A percentile compares a stretch with the other conserved stretches of the same genome.
Evolutionary conservation across 2,888 invertebrate species (phyloP).

Genomic region (Pseudococcus viburni): DNA sequence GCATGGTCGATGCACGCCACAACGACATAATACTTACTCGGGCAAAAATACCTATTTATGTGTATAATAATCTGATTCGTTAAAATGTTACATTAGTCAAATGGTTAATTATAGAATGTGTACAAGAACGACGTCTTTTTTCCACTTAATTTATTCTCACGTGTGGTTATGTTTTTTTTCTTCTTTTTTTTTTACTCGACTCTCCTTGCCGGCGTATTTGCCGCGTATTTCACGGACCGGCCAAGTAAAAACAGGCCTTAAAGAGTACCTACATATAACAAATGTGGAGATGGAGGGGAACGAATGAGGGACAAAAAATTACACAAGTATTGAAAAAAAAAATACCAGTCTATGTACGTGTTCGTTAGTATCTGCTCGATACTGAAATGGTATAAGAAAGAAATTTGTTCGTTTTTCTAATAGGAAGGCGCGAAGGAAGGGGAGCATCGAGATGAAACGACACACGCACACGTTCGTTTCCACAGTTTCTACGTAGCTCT

Average conservation of each 20-base stretch:
- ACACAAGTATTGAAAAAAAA: slow-evolving; percentile 20
- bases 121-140: slow-evolving; percentile 50
- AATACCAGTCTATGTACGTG: background rate
- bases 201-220: background rate
- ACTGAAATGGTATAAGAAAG: background rate
- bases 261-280: background rate
- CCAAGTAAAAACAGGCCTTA: background rate
- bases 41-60: background rate
- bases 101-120: slow-evolving; percentile 55
- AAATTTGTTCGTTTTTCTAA: slow-evolving; percentile 24
- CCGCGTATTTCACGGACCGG: slow-evolving; percentile 15
- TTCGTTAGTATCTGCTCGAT: slow-evolving; percentile 42
- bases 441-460: background rate
- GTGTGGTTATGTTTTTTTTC: background rate
- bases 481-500: background rate
- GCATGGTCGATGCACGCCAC: background rate
- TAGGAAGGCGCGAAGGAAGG: slow-evolving; percentile 1
- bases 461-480: slow-evolving; percentile 20
- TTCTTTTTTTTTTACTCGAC: background rate
- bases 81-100: slow-evolving; percentile 57
- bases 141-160: slow-evolving; percentile 56
- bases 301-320: background rate
- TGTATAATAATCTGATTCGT: slow-evolving; percentile 27
- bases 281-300: background rate
- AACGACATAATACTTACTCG: background rate